Evolutionary conservation across 2,888 invertebrate species (phyloP), one percentile per base, ranked within the genome.

Genomic region (Sarcophaga caerulescens): DNA sequence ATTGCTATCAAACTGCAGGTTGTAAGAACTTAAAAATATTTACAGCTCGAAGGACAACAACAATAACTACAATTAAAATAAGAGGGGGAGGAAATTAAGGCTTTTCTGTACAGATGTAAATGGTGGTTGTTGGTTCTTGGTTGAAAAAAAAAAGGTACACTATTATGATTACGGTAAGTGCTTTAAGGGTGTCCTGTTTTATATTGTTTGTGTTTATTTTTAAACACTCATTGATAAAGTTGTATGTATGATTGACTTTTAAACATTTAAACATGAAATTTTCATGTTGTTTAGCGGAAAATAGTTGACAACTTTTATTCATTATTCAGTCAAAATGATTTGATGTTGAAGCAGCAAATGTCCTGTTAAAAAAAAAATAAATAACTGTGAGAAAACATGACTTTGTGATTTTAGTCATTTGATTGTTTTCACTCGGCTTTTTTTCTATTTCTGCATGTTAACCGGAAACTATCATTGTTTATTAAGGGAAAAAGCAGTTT

Each of bases 201-300:
- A 52, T 14, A 14, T 76, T 21, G 14, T 25, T 65, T 76, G 59
- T 12, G 10, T 57, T 23, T 75, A 5, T 47, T 25, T 74, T 68
- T 62, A 60, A 59, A n/a, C 19, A 70, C 85, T 81, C 52, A 62
- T 19, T 23, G 77, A 84, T 81, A 77, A 81, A 86, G 75, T 85
- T 85, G 85, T 77, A 70, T 85, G 85, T 77, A 70, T 88, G 85
- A 86, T 80, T 88, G 89, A 79, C 88, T 88, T 88, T 35, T 84
- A 89, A 84, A 84, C 82, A 85, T 73, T 76, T 85, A 66, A 79
- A 84, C 83, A 83, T 88, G 87, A 89, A 91, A 91, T 89, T 90
- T 89, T 90, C 88, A 89, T 89, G 91, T 90, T 89, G 90, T 89
- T 89, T 88, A 89, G 91, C 91, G 90, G 91, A 91, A 91, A 91